Base-by-base conservation (phyloP, 1,140 invertebrate genomes). In the Brachionus angularis region DNA sequence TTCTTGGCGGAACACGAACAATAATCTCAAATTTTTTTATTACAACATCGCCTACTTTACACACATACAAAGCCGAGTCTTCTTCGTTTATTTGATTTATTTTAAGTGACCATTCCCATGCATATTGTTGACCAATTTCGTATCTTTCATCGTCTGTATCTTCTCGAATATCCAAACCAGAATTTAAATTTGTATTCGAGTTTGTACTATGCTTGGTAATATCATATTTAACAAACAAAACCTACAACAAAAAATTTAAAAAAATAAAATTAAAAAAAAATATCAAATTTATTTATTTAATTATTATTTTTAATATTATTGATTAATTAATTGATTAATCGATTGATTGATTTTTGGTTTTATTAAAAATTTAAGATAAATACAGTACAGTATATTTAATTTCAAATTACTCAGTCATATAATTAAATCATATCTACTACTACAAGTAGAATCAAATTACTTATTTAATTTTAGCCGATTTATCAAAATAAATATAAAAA, bases 1-100 rank as follows among this genome's bases (percentile, higher is more conserved):
- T 64, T 12, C 61, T 12, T 8, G 61, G 61, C 5, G 61, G 61
- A 5, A 64, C 33, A 27, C 61, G 33, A 5, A 64, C 61, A 44
- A 64, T 64, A 4, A 64, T n/a, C 1, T 64, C 61, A 31, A 64
- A 64, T 64, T 64, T 64, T 36, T 64, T 64, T 8, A 64, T 64
- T 2, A 64, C 33, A 14, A 18, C 3, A 31, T 64, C 39, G 14
- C 25, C 61, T n/a, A 64, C 61, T 70, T 50, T 25, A 33, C 64
- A 70, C n/a, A 50, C 18, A 29, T 70, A 70, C 2, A 70, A 23
- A n/a, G 31, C 64, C 12, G 44, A 34, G 64, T 70, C 64, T 47
- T 70, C 64, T 52, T 70, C 64, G n/a, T n/a, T 70, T 49, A 70
- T 50, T 3, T 23, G 21, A 70, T 50, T 49, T 21, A 70, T 70